Percentiles rank a stretch among this genome's conserved stretches.
Evolutionary conservation across 2,113 vertebrate species (phyloP).

Genomic region (Menura novaehollandiae): DNA sequence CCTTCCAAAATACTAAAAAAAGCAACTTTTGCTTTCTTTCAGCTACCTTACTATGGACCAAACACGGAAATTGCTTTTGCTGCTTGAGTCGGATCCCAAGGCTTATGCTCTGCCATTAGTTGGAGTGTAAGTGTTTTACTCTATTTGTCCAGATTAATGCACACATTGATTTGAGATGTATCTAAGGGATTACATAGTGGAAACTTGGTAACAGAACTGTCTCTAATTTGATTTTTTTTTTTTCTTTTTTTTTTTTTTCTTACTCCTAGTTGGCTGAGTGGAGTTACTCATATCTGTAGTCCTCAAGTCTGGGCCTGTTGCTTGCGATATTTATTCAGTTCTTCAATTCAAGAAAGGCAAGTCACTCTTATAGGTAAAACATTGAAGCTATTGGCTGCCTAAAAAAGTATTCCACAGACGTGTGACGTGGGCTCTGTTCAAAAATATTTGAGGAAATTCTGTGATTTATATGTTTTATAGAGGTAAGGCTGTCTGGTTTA

Average conservation of each 20-base stretch:
- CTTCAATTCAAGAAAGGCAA: constrained; percentile 88
- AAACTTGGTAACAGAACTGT: neutral
- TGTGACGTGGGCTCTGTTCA: neutral
- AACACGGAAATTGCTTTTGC: constrained; percentile 87
- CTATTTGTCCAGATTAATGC: neutral
- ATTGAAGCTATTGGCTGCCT: neutral
- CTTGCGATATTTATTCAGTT: constrained; percentile 85
- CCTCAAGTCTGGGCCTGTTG: constrained; percentile 90
- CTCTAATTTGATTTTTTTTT: neutral
- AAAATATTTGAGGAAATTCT: neutral
- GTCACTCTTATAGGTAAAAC: neutral
- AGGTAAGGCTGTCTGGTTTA: neutral
- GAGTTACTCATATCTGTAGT: constrained; percentile 82
- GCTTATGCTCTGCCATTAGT: constrained; percentile 85
- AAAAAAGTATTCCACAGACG: neutral
- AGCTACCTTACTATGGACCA: constrained; percentile 97
- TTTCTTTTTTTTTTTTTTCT: too few relatives aligned
- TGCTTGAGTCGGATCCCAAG: constrained; percentile 95
- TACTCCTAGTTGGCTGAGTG: constrained; percentile 88
- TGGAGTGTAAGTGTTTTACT: constrained; percentile 87
- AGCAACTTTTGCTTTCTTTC: constrained; percentile 30
- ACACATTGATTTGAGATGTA: neutral
- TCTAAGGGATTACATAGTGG: neutral
- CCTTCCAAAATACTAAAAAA: neutral
- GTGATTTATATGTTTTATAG: neutral